These are phyloP conservation scores for Indicator indicator DNA, from an alignment of 2,113 vertebrate genomes.

Conservation along the genomic window DNA sequence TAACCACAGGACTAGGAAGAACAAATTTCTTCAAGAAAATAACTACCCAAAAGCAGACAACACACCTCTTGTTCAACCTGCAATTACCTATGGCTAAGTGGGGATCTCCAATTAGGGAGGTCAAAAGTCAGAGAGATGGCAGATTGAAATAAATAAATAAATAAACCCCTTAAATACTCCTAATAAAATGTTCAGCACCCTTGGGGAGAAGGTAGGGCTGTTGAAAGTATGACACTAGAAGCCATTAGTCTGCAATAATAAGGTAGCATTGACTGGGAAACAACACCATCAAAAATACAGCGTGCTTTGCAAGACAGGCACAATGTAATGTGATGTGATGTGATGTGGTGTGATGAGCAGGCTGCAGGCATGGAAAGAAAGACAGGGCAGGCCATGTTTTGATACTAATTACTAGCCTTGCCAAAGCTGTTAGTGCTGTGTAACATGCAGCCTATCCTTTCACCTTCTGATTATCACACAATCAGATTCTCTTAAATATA, in stretches of 20 bases:
- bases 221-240: constrained; percentile 63
- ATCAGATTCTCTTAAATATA: constrained; percentile 41
- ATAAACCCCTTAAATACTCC: not conserved
- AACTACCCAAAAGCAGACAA: constrained; percentile 19
- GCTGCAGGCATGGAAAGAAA: constrained; percentile 14
- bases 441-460: not conserved
- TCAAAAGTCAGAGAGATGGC: constrained; percentile 61
- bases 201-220: constrained; percentile 39
- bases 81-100: constrained; percentile 64
- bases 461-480: not conserved
- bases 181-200: constrained; percentile 33
- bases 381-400: not conserved
- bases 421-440: not conserved
- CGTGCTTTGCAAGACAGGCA: not conserved
- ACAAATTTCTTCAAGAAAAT: constrained; percentile 39
- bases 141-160: not conserved
- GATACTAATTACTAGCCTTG: constrained; percentile 17
- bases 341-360: not conserved
- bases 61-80: constrained; percentile 54
- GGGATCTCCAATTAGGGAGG: constrained; percentile 57
- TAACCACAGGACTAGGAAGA: constrained; percentile 58
- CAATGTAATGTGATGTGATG: not conserved
- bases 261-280: constrained; percentile 60
- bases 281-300: constrained; percentile 20
- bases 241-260: constrained; percentile 39